Evolutionary conservation across 2,888 invertebrate species (phyloP), one percentile per base, ranked within the genome.

Genomic region (Leptopterna dolabrata): DNA sequence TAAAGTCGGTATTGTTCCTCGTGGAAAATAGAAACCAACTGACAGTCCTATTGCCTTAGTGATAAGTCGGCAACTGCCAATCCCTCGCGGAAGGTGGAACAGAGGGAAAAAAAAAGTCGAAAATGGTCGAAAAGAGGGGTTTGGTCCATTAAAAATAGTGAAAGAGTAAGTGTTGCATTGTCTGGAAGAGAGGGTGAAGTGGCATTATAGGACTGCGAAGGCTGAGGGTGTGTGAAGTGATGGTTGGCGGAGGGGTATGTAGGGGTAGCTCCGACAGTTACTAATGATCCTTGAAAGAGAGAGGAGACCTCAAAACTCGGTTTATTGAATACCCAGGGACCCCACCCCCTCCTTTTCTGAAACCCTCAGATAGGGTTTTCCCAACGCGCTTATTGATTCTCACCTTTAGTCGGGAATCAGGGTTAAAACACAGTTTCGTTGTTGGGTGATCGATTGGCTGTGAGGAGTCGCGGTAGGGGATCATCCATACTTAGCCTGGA

Each of bases 241-340:
- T 43, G 76, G 76, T 11, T n/a, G 43, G 41, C 4, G 76, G 41
- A n/a, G 76, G 47, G 45, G 78, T 14, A 30, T 9, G 45, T 36
- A 45, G 78, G 78, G 78, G 43, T 45, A 45, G 85, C 27, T 76
- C 85, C 45, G 85, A 85, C 73, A 85, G 85, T 73, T 71, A 85
- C 85, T 85, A 85, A 85, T 85, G 85, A 73, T 76, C 85, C 85
- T 85, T 89, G 89, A 90, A 90, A 89, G 89, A 89, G 89, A 89
- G 87, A 89, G 88, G 87, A 89, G 89, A 89, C 89, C 89, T 90
- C 89, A 89, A 89, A 89, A 89, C 89, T 90, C 90, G 89, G 90
- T 89, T 90, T 89, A 89, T 90, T 90, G 90, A 89, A 90, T 87
- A 87, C 82, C 82, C 86, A 41, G 45, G 45, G 85, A 85, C 85